Evolutionary conservation across 35 echinoderm and acorn worm genomes (phyloP).

Genomic region (Holothuria glaberrima): DNA sequence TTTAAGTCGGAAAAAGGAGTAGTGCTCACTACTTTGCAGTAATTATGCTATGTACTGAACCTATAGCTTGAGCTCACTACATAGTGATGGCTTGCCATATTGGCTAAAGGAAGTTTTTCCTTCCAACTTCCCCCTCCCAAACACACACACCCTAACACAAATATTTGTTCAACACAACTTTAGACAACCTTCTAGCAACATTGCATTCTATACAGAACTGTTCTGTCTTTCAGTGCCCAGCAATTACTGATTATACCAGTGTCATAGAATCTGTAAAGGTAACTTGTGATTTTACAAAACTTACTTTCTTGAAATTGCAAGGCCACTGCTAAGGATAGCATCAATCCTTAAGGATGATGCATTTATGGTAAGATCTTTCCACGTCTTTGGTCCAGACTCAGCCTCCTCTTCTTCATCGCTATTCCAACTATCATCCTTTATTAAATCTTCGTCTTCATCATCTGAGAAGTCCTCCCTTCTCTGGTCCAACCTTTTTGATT

Average conservation of each 20-base stretch:
- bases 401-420: constrained; percentile 49
- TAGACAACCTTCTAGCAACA: no score
- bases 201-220: no score
- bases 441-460: constrained; percentile 45
- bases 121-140: neutral
- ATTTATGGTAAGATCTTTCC: constrained; percentile 71
- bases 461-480: neutral
- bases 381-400: constrained; percentile 57
- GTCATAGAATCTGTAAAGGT: no score
- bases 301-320: constrained; percentile 84
- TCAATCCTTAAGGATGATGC: constrained; percentile 73
- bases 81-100: no score
- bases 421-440: constrained; percentile 7
- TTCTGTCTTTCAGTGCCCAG: no score
- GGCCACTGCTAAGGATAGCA: constrained; percentile 73
- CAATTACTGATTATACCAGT: no score
- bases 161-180: no score
- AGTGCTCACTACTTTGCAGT: no score
- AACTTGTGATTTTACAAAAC: neutral
- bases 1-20: no score
- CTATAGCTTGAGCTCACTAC: no score
- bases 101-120: neutral
- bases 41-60: no score
- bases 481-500: neutral
- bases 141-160: no score